Percentiles rank a stretch among this genome's conserved stretches.
phyloP scores from a whole-genome alignment of 2,113 vertebrate species.

The Brachionichthys hirsutus region DNA sequence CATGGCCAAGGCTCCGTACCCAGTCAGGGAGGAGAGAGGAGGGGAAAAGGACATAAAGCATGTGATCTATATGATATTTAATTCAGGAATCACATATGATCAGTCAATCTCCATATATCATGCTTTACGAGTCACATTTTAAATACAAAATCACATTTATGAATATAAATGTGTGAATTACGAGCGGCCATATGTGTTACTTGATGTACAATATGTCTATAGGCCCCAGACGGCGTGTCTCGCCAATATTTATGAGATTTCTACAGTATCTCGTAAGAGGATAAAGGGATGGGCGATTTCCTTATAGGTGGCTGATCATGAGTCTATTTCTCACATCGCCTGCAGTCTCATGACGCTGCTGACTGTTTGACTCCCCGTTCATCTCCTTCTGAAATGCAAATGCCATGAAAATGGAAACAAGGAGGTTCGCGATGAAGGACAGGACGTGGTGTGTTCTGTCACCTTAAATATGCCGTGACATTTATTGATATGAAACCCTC shows the following conservation, averaged over 20 bases:
- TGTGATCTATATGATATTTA: slow-evolving; percentile 79
- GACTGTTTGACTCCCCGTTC: slow-evolving; percentile 45
- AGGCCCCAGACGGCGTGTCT: slow-evolving; percentile 64
- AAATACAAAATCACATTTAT: slow-evolving; percentile 79
- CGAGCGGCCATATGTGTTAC: slow-evolving; percentile 65
- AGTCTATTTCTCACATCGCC: slow-evolving; percentile 38
- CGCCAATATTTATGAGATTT: slow-evolving; percentile 73
- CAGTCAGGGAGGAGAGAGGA: slow-evolving; percentile 52
- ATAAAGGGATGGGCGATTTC: slow-evolving; percentile 55
- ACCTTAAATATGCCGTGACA: background rate
- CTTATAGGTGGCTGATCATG: slow-evolving; percentile 45
- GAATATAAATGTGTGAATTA: slow-evolving; percentile 80
- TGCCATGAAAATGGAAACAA: slow-evolving; percentile 32
- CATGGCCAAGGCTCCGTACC: slow-evolving; percentile 78
- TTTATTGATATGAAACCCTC: slow-evolving; percentile 21
- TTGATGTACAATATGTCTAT: slow-evolving; percentile 69
- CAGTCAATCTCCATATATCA: slow-evolving; percentile 82
- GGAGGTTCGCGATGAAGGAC: slow-evolving; percentile 7
- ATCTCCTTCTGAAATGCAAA: slow-evolving; percentile 40
- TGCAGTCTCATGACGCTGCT: slow-evolving; percentile 28
- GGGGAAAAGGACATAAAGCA: slow-evolving; percentile 66
- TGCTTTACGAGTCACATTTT: slow-evolving; percentile 79
- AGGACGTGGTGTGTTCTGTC: slow-evolving; percentile 13
- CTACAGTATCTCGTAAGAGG: slow-evolving; percentile 57
- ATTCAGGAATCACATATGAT: slow-evolving; percentile 81